Conservation (phyloP, 2,888 invertebrate genomes). For the Brenthis daphne region DNA sequence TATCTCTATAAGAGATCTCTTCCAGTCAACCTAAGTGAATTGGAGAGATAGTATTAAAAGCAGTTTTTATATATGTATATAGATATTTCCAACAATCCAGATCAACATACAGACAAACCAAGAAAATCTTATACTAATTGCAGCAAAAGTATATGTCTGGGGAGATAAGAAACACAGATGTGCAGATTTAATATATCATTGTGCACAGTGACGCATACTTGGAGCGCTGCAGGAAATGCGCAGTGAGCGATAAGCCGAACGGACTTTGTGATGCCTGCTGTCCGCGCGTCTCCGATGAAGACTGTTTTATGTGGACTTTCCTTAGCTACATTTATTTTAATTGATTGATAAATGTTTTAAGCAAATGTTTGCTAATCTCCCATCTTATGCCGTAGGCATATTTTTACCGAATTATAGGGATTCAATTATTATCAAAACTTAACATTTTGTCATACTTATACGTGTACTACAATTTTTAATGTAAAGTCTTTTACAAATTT, state of each 20-base stretch:
- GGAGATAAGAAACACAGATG: conserved; percentile 34
- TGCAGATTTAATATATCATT: conserved; percentile 38
- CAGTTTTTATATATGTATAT: background rate
- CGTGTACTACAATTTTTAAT: no score
- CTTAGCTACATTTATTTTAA: background rate
- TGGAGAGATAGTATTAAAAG: no score
- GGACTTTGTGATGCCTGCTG: conserved; percentile 80
- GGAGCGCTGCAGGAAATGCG: conserved; percentile 71
- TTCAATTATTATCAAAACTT: no score
- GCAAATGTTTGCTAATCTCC: no score
- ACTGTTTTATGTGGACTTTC: conserved; percentile 23
- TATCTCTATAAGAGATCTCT: no score
- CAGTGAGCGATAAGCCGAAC: conserved; percentile 77
- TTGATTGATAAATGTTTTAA: no score
- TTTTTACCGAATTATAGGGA: background rate
- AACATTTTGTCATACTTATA: no score
- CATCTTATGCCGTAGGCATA: background rate
- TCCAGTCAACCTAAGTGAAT: no score
- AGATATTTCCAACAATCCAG: background rate
- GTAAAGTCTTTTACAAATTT: no score
- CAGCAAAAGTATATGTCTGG: conserved; percentile 22
- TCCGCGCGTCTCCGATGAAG: conserved; percentile 69
- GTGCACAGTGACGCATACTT: conserved; percentile 65
- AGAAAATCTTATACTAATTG: background rate
- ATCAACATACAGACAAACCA: background rate